A percentile compares a stretch with the other conserved stretches of the same genome.
These are phyloP conservation scores for Catonia carolina DNA, from an alignment of 2,888 invertebrate species.

Conservation along the genomic window DNA sequence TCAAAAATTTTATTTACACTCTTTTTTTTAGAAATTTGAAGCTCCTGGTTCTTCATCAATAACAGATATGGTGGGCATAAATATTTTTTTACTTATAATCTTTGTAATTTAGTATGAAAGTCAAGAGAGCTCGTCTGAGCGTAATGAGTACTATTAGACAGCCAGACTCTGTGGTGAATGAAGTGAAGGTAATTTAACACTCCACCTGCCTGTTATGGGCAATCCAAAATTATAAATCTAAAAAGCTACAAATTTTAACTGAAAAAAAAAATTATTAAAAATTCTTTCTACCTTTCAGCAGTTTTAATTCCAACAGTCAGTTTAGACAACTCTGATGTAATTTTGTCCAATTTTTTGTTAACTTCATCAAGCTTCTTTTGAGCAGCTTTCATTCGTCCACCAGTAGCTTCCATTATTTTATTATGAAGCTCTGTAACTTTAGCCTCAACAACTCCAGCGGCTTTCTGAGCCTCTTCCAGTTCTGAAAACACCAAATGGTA, in stretches of 20 bases:
- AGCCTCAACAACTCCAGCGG: conserved; percentile 54
- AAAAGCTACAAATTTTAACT: conserved; percentile 39
- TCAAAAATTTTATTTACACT: too few relatives aligned
- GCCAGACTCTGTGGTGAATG: too few relatives aligned
- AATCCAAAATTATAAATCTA: too few relatives aligned
- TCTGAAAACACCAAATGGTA: conserved; percentile 40
- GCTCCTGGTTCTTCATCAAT: too few relatives aligned
- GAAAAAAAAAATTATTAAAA: conserved; percentile 4
- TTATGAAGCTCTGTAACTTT: conserved; percentile 58
- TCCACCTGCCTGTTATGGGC: too few relatives aligned
- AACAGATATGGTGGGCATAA: too few relatives aligned
- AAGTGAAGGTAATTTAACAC: too few relatives aligned
- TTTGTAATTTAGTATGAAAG: too few relatives aligned
- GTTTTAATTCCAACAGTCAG: conserved; percentile 63
- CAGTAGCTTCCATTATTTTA: conserved; percentile 62
- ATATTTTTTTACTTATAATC: too few relatives aligned
- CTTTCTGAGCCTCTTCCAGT: conserved; percentile 51
- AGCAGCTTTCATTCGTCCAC: conserved; percentile 60
- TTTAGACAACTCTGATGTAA: conserved; percentile 59
- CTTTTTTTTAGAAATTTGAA: too few relatives aligned
- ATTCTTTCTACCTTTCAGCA: conserved; percentile 48
- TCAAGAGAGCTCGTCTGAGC: too few relatives aligned
- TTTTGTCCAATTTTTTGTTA: conserved; percentile 62
- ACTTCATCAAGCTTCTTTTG: conserved; percentile 64
- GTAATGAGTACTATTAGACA: too few relatives aligned